phyloP scores from a whole-genome alignment of 2,113 vertebrate genomes.

The Meleagris gallopavo region DNA sequence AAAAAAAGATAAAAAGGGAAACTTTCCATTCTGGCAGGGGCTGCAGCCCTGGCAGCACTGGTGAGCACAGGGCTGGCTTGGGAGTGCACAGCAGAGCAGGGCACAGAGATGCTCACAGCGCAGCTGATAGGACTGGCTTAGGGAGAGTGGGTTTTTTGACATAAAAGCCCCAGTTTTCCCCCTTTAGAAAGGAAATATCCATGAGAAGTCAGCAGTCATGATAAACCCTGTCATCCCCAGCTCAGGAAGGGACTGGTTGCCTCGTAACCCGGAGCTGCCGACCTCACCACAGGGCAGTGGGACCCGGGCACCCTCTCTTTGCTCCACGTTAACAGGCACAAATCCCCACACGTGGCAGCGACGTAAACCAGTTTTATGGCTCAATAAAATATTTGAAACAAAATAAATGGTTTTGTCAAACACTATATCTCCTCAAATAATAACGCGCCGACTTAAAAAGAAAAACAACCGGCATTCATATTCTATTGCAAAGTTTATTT shows the following conservation, averaged over 20 bases:
- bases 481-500: constrained; percentile 75
- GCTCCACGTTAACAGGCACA: constrained; percentile 26
- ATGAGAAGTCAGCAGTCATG: not conserved
- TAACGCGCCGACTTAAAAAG: constrained; percentile 54
- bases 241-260: not conserved
- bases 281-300: not conserved
- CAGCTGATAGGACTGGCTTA: not conserved
- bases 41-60: not conserved
- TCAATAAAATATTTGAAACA: constrained; percentile 73
- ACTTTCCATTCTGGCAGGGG: not conserved
- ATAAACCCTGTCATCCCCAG: not conserved
- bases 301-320: not conserved
- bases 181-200: not conserved
- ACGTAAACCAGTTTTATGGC: constrained; percentile 60
- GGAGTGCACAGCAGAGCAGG: not conserved
- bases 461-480: constrained; percentile 62
- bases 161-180: not conserved
- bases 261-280: not conserved
- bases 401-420: constrained; percentile 72
- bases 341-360: constrained; percentile 45
- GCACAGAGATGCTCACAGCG: not conserved
- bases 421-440: constrained; percentile 70
- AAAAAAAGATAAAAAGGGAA: not conserved
- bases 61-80: rapidly evolving
- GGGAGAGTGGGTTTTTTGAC: not conserved